phyloP scores from a whole-genome alignment of 2,797 vertebrate species.

The Sebastes glaucus region DNA sequence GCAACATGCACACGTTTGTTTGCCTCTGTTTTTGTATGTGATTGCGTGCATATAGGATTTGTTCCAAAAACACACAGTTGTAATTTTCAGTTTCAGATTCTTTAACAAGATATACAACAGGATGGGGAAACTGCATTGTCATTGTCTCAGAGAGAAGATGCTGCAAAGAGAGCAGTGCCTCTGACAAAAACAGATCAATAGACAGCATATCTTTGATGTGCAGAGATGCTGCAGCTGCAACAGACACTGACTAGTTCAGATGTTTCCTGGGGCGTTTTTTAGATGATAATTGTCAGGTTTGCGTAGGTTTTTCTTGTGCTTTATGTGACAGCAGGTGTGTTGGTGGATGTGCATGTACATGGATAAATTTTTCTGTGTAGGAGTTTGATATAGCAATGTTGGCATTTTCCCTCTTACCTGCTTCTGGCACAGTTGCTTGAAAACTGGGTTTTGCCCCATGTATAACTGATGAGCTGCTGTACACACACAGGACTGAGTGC shows the following conservation, averaged over 20 bases:
- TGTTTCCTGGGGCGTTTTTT: neutral
- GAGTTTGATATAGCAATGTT: neutral
- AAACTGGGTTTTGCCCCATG: slow-evolving; percentile 42
- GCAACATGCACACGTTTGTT: neutral
- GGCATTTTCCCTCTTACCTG: neutral
- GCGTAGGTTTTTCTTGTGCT: neutral
- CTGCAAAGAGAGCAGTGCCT: slow-evolving; percentile 10
- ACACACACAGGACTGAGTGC: slow-evolving; percentile 38
- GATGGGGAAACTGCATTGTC: slow-evolving; percentile 58
- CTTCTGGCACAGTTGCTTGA: slow-evolving; percentile 3
- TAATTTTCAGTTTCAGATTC: neutral
- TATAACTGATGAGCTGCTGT: slow-evolving; percentile 64
- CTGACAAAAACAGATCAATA: slow-evolving; percentile 42
- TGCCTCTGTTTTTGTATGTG: neutral
- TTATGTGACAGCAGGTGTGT: neutral
- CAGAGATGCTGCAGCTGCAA: slow-evolving; percentile 6
- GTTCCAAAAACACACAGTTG: neutral
- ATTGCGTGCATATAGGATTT: neutral
- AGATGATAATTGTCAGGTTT: neutral
- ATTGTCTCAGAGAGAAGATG: slow-evolving; percentile 22
- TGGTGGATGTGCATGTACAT: neutral
- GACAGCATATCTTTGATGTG: neutral
- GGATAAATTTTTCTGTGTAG: neutral
- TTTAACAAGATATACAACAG: neutral
- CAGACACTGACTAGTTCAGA: neutral